Conservation (phyloP, 1,140 invertebrate species). For the Ditylenchus dipsaci region DNA sequence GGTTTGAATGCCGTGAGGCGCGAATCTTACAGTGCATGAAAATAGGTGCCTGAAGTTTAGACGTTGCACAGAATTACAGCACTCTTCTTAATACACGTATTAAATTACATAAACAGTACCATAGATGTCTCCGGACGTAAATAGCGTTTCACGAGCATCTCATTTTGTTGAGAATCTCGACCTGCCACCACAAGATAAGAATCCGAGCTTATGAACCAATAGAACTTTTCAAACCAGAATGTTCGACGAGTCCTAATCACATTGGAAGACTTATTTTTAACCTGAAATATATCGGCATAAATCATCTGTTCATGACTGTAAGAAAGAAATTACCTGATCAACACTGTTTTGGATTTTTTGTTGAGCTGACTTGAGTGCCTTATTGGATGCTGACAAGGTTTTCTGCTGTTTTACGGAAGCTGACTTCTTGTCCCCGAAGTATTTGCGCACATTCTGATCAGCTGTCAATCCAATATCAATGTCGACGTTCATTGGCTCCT, state of each 20-base stretch:
- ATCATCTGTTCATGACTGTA: constrained; percentile 5
- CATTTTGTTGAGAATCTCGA: constrained; percentile 94
- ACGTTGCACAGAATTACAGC: no score
- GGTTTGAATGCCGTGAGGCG: no score
- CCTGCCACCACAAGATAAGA: constrained; percentile 94
- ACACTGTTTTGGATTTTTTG: constrained; percentile 87
- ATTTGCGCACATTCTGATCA: constrained; percentile 64
- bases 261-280: constrained; percentile 28
- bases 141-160: constrained; percentile 89
- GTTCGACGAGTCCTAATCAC: constrained; percentile 46
- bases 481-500: constrained; percentile 75
- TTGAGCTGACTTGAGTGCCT: constrained; percentile 92
- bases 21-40: no score
- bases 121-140: constrained; percentile 78
- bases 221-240: constrained; percentile 94
- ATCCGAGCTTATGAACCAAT: constrained; percentile 97
- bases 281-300: constrained; percentile 21
- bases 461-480: constrained; percentile 69
- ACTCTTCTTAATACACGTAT: no score
- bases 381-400: constrained; percentile 84
- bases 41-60: no score
- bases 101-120: constrained; percentile 69
- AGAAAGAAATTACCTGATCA: constrained; percentile 71
- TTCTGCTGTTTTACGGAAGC: constrained; percentile 93
- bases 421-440: constrained; percentile 81